Evolutionary conservation across 2,797 vertebrate genomes (phyloP), one percentile per base, ranked within the genome.

Genomic region (Huso huso): DNA sequence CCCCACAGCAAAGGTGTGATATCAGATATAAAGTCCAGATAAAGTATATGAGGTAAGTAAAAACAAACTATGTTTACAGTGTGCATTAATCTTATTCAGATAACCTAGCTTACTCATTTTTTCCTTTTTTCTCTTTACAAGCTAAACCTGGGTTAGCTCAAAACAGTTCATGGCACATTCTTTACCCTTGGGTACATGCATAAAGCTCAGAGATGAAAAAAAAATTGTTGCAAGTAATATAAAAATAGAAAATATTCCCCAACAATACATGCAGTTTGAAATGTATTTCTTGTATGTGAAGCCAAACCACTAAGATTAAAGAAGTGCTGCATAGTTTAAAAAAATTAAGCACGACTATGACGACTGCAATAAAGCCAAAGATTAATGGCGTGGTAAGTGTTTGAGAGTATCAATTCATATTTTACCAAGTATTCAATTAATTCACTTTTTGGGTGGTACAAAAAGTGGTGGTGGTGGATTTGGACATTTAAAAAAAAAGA

Each of bases 11-110:
- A 53, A 6, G 55, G 11, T 83, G 75, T 62, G 70, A 9, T 71
- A 81, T 75, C 53, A 67, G 62, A 72, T 71, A 71, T 9, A 1
- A 0, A 69, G 61, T 63, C 77, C 71, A 69, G 68, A 70, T 53
- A 8, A 61, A 58, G 57, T 60, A 12, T 1, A 53, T 75, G 70
- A 74, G 62, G 72, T 72, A 77, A 66, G 74, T 12, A 66, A 63
- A 37, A 71, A 67, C 78, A 79, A 78, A 68, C 75, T 72, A 58
- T 71, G 53, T 76, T 65, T 68, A 77, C 48, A n/a, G 68, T 64
- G 71, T 13, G 4, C 74, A 79, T 83, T 80, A 81, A 77, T 74
- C 72, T 84, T 82, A 75, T 69, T 71, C 72, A 76, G 51, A 67
- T 80, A 80, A 64, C 78, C 74, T 76, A 72, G 65, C 66, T 72